Conservation (phyloP, 2,113 vertebrate species). For the Rhinichthys klamathensis region DNA sequence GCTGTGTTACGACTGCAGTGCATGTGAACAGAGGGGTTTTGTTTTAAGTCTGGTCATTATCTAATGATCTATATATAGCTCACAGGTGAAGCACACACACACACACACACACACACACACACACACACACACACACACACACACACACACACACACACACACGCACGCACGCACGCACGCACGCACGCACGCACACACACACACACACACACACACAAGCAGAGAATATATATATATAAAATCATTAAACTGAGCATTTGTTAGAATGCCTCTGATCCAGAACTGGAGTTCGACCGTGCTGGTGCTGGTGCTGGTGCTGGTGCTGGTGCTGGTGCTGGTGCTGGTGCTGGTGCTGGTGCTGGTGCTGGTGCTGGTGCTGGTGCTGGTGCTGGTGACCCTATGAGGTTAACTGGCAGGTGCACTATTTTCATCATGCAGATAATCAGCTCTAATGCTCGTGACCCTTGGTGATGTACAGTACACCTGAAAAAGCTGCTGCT, state of each 20-base stretch:
- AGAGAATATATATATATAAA: background rate
- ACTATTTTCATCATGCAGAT: background rate
- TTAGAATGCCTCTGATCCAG: background rate
- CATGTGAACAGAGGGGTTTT: constrained; percentile 45
- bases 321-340: no score
- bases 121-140: background rate
- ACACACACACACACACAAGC: no score
- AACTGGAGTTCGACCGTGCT: no score
- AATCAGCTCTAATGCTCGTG: background rate
- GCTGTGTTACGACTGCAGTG: no score
- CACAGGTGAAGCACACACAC: constrained; percentile 30
- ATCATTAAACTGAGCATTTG: background rate
- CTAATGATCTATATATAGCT: constrained; percentile 19
- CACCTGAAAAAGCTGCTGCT: background rate
- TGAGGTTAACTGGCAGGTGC: background rate
- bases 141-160: background rate
- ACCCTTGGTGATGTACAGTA: background rate
- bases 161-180: background rate
- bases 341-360: no score
- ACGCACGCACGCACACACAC: background rate
- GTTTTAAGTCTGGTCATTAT: constrained; percentile 31
- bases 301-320: no score
- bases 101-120: background rate
- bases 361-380: no score
- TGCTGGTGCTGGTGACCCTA: background rate